Percentiles rank a stretch among this genome's conserved stretches.
Evolutionary conservation across 1,140 invertebrate genomes (phyloP).

Genomic region (Drosophila tsacasi): DNA sequence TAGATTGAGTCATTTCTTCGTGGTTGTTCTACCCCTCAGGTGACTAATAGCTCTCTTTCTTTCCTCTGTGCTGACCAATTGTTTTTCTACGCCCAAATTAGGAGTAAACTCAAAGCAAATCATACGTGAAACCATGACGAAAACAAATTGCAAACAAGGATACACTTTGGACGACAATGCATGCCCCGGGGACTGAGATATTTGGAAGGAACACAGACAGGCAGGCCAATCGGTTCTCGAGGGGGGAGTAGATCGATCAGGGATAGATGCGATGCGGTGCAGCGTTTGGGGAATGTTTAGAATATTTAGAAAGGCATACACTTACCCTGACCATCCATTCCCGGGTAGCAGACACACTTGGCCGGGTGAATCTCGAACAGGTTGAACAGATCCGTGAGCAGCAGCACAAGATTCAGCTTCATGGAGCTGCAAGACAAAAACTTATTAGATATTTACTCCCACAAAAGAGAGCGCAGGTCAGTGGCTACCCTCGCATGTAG

Average conservation of each 20-base stretch:
- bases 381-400: slow-evolving; percentile 98
- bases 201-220: slow-evolving; percentile 28
- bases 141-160: slow-evolving; percentile 58
- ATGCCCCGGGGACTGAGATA: slow-evolving; percentile 61
- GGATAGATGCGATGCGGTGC: slow-evolving; percentile 75
- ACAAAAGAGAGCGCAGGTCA: fast-evolving
- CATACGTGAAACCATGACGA: slow-evolving; percentile 41
- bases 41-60: background rate
- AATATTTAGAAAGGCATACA: slow-evolving; percentile 21
- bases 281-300: slow-evolving; percentile 32
- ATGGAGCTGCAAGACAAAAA: slow-evolving; percentile 89
- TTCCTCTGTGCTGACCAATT: background rate
- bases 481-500: slow-evolving; percentile 94
- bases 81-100: slow-evolving; percentile 9
- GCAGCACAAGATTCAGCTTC: slow-evolving; percentile 96
- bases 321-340: slow-evolving; percentile 87
- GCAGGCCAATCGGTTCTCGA: slow-evolving; percentile 50
- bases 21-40: background rate
- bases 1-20: slow-evolving; percentile 10
- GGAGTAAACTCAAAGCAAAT: slow-evolving; percentile 27
- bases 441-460: background rate
- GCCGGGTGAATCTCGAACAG: slow-evolving; percentile 97
- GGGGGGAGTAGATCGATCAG: slow-evolving; percentile 6
- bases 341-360: slow-evolving; percentile 93
- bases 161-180: slow-evolving; percentile 53